These are phyloP conservation scores for Hydrozoanthus tunicans DNA, from an alignment of 64 coral and sea anemone genomes.

Conservation along the genomic window DNA sequence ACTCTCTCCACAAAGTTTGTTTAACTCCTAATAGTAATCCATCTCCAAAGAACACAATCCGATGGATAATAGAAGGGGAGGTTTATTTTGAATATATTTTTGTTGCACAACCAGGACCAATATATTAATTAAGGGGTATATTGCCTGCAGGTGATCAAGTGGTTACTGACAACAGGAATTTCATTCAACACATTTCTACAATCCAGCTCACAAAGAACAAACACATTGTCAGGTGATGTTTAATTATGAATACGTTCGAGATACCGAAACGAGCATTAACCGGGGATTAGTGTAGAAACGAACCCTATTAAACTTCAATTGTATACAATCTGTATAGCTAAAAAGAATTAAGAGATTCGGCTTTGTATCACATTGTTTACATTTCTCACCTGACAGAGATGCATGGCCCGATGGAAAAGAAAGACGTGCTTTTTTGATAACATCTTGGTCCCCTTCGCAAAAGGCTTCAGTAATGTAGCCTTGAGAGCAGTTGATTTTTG, in stretches of 20 bases:
- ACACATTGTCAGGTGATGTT: background rate
- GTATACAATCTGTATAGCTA: background rate
- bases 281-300: background rate
- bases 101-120: slow-evolving; percentile 15
- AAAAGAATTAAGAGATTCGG: too few species aligned
- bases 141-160: slow-evolving; percentile 25
- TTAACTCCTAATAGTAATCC: background rate
- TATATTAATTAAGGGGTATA: slow-evolving; percentile 22
- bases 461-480: background rate
- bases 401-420: slow-evolving; percentile 36
- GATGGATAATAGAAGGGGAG: background rate
- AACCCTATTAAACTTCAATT: background rate
- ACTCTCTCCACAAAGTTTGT: background rate
- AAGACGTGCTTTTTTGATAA: slow-evolving; percentile 6
- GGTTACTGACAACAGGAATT: background rate
- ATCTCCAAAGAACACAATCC: background rate
- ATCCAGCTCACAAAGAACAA: background rate
- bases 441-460: slow-evolving; percentile 11
- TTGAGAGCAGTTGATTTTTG: slow-evolving; percentile 40
- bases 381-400: slow-evolving; percentile 14
- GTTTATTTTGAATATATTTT: background rate
- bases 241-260: background rate
- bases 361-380: background rate
- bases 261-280: background rate
- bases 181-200: slow-evolving; percentile 11